Percentiles rank a stretch among this genome's conserved stretches.
phyloP scores from a whole-genome alignment of 2,888 invertebrate genomes.

The Sepioteuthis lessoniana region DNA sequence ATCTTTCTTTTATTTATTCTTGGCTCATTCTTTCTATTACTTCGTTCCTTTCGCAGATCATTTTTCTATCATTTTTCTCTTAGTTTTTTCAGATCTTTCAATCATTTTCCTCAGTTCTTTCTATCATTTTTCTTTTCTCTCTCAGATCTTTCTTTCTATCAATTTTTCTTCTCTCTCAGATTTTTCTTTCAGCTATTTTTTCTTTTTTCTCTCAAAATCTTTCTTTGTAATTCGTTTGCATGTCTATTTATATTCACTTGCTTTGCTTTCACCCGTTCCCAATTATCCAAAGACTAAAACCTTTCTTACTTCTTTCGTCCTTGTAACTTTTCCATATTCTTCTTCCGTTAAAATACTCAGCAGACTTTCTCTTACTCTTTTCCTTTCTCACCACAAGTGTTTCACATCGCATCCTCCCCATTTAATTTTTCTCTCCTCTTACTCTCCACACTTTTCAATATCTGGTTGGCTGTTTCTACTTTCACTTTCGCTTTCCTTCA shows the following conservation, averaged over 20 bases:
- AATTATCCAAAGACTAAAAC: background rate
- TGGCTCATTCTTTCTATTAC: too few relatives aligned
- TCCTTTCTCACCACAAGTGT: background rate
- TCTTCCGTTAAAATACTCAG: background rate
- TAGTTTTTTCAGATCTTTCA: too few relatives aligned
- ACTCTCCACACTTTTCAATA: background rate
- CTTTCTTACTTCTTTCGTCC: background rate
- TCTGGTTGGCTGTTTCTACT: constrained; percentile 16
- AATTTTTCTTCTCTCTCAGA: background rate
- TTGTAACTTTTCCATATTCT: background rate
- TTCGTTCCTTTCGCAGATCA: too few relatives aligned
- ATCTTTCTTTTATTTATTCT: too few relatives aligned
- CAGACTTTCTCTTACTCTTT: background rate
- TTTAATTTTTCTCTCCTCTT: background rate
- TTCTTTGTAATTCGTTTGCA: background rate
- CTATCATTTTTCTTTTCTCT: background rate
- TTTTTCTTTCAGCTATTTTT: background rate
- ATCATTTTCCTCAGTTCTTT: background rate
- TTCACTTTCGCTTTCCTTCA: background rate
- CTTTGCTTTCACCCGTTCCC: background rate
- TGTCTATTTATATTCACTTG: background rate
- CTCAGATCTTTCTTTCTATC: background rate
- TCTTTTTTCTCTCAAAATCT: background rate
- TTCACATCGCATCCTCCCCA: background rate
- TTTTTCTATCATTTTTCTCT: too few relatives aligned